Conservation (phyloP, 2,113 vertebrate genomes). For the Chloroceryle aenea region DNA sequence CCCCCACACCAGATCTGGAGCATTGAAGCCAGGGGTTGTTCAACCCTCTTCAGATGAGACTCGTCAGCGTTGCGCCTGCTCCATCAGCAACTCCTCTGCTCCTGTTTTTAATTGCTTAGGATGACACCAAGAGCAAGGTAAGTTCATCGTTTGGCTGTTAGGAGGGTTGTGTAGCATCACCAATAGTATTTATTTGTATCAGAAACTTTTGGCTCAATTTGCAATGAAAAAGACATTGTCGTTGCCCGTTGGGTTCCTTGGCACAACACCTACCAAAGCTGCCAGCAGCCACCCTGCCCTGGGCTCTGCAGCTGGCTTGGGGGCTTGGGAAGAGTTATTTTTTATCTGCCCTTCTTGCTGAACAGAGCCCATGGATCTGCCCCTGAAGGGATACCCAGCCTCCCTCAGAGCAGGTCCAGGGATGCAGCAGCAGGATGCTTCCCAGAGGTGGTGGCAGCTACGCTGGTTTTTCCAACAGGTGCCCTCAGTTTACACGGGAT, state of each 20-base stretch:
- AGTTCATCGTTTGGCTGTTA: neutral
- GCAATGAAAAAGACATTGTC: neutral
- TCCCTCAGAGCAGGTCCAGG: neutral
- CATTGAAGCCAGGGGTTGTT: rapidly evolving
- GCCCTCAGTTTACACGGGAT: neutral
- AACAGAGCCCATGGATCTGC: neutral
- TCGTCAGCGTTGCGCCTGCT: neutral
- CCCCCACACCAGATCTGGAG: neutral
- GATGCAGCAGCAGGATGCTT: neutral
- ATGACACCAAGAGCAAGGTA: neutral
- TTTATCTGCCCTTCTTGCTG: neutral
- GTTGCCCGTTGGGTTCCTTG: neutral
- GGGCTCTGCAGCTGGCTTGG: neutral
- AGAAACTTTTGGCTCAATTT: neutral
- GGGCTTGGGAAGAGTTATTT: neutral
- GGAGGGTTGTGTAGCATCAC: neutral
- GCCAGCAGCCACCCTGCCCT: rapidly evolving
- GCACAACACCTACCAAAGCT: too few relatives aligned
- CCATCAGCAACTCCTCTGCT: neutral
- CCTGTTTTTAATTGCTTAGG: neutral
- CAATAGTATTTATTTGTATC: neutral
- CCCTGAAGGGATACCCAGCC: neutral
- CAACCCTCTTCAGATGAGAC: neutral
- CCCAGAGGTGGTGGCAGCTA: neutral
- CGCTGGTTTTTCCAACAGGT: neutral